phyloP scores from a whole-genome alignment of 2,113 vertebrate species.

The Campylomormyrus tamandua region DNA sequence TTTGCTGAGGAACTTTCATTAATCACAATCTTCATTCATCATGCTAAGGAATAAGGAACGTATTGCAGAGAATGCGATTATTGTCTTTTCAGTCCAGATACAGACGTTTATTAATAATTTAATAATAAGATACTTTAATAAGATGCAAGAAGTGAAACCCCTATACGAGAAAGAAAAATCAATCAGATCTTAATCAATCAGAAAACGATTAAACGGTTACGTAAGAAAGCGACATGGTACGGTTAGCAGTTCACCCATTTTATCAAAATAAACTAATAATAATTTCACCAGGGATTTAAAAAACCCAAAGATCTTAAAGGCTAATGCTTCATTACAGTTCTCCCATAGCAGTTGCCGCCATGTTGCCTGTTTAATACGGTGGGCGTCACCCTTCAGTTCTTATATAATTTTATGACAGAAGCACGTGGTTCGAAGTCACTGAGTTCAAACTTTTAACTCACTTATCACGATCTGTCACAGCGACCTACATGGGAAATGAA shows the following conservation, averaged over 20 bases:
- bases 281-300: not conserved
- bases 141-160: not conserved
- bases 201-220: not conserved
- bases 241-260: not conserved
- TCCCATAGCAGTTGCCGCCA: not conserved
- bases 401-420: slow-evolving; percentile 3
- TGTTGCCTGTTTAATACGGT: not conserved
- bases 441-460: slow-evolving; percentile 7
- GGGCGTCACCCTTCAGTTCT: not conserved
- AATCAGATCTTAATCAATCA: not conserved
- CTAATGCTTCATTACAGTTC: not conserved
- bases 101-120: not conserved
- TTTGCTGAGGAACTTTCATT: not conserved
- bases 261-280: not conserved
- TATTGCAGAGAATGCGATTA: not conserved
- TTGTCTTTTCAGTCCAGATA: not conserved
- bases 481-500: slow-evolving; percentile 2
- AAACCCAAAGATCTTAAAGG: not conserved
- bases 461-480: slow-evolving; percentile 3
- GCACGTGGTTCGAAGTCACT: slow-evolving; percentile 1
- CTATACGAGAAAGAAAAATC: not conserved
- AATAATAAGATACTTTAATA: not conserved
- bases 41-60: not conserved
- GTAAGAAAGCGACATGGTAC: not conserved
- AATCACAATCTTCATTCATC: not conserved